These are phyloP conservation scores for Irena cyanogastra DNA, from an alignment of 2,113 vertebrate genomes.

Conservation along the genomic window DNA sequence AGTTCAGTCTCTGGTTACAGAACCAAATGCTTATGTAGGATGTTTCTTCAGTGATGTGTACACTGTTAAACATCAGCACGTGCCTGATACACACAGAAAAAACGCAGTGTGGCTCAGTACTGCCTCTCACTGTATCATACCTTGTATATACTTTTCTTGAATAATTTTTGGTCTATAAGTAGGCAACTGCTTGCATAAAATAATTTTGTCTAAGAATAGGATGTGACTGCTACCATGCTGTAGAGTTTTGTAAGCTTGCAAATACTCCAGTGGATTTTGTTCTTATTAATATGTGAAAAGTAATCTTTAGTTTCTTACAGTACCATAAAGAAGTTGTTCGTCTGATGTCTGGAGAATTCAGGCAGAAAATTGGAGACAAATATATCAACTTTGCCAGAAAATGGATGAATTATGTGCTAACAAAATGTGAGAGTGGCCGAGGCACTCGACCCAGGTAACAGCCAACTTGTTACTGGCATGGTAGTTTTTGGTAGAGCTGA, in stretches of 20 bases:
- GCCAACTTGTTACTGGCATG: background rate
- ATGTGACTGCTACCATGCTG: background rate
- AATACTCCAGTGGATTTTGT: background rate
- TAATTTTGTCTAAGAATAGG: background rate
- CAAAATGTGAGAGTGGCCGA: conserved; percentile 95
- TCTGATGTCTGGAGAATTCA: conserved; percentile 95
- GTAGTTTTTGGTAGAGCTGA: background rate
- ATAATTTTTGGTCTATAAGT: background rate
- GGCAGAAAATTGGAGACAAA: conserved; percentile 93
- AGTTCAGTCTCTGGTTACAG: background rate
- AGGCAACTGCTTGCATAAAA: background rate
- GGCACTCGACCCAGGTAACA: conserved; percentile 94
- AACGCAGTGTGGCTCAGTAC: background rate
- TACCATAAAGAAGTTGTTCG: conserved; percentile 99
- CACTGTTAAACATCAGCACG: background rate
- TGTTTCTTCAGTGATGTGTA: background rate
- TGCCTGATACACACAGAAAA: background rate
- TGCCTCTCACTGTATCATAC: background rate
- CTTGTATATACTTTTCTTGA: background rate
- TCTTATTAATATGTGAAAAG: background rate
- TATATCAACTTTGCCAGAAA: conserved; percentile 95
- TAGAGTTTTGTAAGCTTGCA: background rate
- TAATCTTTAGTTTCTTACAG: conserved; percentile 71
- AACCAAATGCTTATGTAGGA: background rate
- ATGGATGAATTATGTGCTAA: conserved; percentile 98